Conservation (phyloP, 2,797 vertebrate species). For the Karalla daura region DNA sequence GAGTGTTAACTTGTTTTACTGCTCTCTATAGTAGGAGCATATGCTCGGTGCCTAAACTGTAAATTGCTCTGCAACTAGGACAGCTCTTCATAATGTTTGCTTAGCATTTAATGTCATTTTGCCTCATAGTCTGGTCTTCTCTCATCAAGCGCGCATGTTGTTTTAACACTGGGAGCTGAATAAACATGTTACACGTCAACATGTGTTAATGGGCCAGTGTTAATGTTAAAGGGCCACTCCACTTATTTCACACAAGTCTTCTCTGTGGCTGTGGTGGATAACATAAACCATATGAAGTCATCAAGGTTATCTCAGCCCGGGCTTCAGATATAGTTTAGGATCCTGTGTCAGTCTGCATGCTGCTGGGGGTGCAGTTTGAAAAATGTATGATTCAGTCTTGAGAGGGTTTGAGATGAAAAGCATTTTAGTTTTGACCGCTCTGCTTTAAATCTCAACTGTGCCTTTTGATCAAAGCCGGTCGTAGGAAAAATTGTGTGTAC, state of each 20-base stretch:
- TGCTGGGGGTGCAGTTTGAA: background rate
- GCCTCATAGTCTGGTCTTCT: background rate
- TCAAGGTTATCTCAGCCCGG: background rate
- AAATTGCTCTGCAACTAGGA: conserved; percentile 53
- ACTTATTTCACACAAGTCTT: background rate
- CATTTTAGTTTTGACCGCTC: background rate
- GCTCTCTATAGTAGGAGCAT: conserved; percentile 43
- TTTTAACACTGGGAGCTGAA: too few species aligned
- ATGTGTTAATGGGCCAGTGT: too few species aligned
- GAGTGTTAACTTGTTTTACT: conserved; percentile 36
- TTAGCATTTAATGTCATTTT: conserved; percentile 43
- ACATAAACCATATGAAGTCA: background rate
- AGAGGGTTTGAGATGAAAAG: background rate
- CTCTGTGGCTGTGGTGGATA: background rate
- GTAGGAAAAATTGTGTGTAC: conserved; percentile 1
- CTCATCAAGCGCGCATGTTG: too few species aligned
- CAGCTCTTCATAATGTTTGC: conserved; percentile 47
- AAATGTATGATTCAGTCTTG: background rate
- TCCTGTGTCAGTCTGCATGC: background rate
- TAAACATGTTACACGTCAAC: too few species aligned
- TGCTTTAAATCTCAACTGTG: background rate
- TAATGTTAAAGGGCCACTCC: background rate
- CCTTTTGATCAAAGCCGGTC: background rate
- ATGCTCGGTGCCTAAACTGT: conserved; percentile 49
- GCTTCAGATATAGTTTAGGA: background rate